phyloP scores from a whole-genome alignment of 2,113 vertebrate genomes.

The Nettapus auritus region DNA sequence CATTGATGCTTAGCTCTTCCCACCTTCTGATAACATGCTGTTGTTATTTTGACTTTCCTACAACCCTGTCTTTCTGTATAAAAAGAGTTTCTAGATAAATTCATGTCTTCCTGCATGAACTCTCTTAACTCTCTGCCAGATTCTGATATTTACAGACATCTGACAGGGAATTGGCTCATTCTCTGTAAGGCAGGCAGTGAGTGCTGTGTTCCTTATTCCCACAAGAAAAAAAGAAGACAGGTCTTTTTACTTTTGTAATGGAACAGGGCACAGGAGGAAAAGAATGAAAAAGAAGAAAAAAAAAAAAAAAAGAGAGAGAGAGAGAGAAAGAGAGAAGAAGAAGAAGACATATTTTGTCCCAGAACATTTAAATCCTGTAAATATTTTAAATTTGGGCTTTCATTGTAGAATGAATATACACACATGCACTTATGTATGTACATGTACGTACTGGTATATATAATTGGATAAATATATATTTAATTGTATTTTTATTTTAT shows the following conservation, averaged over 20 bases:
- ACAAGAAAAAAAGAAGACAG: neutral
- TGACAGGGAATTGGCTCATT: neutral
- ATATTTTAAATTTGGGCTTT: neutral
- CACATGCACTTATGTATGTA: neutral
- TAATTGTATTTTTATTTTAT: neutral
- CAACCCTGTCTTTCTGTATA: neutral
- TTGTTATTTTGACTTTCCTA: conserved; percentile 10
- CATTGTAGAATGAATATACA: neutral
- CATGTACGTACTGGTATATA: neutral
- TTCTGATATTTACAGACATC: neutral
- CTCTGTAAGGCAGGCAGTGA: neutral
- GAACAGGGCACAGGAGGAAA: neutral
- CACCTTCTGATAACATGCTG: neutral
- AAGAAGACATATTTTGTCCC: neutral
- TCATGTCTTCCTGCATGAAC: neutral
- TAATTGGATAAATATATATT: neutral
- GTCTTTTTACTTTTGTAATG: neutral
- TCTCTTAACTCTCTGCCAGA: neutral
- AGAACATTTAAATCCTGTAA: neutral
- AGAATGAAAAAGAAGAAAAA: neutral
- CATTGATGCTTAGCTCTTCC: neutral
- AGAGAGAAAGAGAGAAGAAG: too few species aligned
- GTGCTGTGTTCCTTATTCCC: neutral
- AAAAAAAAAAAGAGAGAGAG: neutral
- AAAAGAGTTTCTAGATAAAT: conserved; percentile 1